phyloP scores from a whole-genome alignment of 1,140 invertebrate genomes.

The Bombus confusus region DNA sequence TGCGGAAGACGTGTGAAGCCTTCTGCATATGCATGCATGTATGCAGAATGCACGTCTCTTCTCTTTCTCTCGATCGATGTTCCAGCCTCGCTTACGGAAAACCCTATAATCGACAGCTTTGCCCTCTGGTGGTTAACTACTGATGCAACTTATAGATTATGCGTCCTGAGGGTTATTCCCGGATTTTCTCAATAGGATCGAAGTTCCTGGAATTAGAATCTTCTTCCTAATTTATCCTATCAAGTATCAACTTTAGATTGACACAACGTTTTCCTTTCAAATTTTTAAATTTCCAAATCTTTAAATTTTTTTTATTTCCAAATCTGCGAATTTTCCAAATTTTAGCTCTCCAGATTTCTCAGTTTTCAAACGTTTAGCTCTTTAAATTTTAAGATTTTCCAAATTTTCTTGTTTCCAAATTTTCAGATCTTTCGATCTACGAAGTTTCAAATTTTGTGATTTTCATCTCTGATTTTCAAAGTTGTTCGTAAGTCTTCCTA shows the following conservation, averaged over 20 bases:
- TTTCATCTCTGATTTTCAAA: not conserved
- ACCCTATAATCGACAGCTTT: not conserved
- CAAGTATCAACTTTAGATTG: not conserved
- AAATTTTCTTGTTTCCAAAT: too few species aligned
- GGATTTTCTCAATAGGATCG: not conserved
- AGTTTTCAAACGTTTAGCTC: too few species aligned
- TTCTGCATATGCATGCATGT: not conserved
- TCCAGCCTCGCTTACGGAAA: not conserved
- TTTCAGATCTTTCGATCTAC: not conserved
- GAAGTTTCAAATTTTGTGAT: not conserved
- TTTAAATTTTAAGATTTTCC: not conserved
- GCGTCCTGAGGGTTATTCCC: not conserved
- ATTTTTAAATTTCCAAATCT: not conserved
- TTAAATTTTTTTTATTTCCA: too few species aligned
- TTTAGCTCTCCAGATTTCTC: too few species aligned
- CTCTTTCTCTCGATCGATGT: not conserved
- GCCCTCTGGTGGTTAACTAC: not conserved
- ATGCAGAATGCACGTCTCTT: not conserved
- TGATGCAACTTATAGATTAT: not conserved
- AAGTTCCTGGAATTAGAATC: not conserved
- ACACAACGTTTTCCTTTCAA: not conserved
- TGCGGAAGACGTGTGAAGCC: slow-evolving; percentile 57
- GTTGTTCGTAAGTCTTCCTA: not conserved
- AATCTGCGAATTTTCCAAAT: too few species aligned
- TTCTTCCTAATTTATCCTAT: not conserved